phyloP scores from a whole-genome alignment of 2,888 invertebrate species.

The Rhopalosiphum nymphaeae region DNA sequence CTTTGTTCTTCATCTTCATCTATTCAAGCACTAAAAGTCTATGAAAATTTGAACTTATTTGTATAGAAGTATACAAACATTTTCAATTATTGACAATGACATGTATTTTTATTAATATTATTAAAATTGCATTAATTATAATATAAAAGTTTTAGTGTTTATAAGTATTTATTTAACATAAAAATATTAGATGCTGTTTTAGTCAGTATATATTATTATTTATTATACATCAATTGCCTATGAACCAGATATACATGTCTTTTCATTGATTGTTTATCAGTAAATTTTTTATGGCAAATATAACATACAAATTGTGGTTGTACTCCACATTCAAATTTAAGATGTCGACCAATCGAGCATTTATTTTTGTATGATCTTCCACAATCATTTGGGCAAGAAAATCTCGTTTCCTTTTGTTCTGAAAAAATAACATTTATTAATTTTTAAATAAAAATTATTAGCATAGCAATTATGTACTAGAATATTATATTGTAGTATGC shows the following conservation, averaged over 20 bases:
- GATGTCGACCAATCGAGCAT: slow-evolving; percentile 65
- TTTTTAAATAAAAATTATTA: not conserved
- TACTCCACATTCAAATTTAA: slow-evolving; percentile 75
- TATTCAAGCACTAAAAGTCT: not conserved
- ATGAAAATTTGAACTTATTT: not conserved
- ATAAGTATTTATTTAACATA: not conserved
- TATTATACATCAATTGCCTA: not conserved
- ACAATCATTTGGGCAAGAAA: not conserved
- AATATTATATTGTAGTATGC: not conserved
- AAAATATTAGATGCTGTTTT: not conserved
- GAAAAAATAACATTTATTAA: not conserved
- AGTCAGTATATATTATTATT: not conserved
- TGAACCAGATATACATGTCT: not conserved
- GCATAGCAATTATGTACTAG: not conserved
- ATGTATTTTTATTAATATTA: not conserved
- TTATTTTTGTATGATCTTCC: slow-evolving; percentile 37
- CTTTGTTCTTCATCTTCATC: not conserved
- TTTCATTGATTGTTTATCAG: slow-evolving; percentile 12
- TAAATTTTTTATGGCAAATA: slow-evolving; percentile 74
- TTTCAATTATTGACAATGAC: not conserved
- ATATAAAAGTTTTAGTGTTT: not conserved
- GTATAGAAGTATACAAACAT: not conserved
- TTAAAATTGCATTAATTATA: not conserved
- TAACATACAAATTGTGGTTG: slow-evolving; percentile 77
- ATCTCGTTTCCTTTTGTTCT: not conserved